phyloP scores from a whole-genome alignment of 2,797 vertebrate genomes.

The Sarcophilus harrisii region DNA sequence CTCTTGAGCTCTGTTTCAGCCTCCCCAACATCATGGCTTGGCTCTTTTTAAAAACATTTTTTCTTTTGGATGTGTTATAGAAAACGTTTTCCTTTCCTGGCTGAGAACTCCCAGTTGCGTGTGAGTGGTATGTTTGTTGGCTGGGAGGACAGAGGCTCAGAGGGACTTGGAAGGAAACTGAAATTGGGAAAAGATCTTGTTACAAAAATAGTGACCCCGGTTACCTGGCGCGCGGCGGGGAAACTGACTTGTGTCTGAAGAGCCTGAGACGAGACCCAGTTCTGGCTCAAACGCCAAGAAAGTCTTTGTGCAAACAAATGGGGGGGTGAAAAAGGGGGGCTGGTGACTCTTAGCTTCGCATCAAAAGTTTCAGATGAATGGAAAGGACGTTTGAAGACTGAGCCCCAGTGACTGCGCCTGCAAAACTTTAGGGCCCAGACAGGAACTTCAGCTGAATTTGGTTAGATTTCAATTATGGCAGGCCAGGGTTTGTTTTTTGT shows the following conservation, averaged over 20 bases:
- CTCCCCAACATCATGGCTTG: background rate
- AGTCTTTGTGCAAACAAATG: background rate
- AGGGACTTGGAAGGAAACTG: background rate
- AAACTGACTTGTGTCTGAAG: background rate
- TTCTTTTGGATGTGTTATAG: background rate
- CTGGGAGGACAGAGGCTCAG: background rate
- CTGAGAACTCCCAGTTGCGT: constrained; percentile 4
- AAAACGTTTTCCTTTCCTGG: background rate
- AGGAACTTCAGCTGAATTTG: background rate
- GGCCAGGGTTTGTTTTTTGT: background rate
- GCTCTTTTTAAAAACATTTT: background rate
- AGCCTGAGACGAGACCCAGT: background rate
- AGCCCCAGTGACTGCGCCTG: constrained; percentile 5
- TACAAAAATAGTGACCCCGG: background rate
- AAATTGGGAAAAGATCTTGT: background rate
- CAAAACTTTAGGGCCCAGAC: constrained; percentile 11
- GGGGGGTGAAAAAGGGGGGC: background rate
- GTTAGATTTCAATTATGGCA: constrained; percentile 26
- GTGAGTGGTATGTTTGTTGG: background rate
- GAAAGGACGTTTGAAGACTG: background rate
- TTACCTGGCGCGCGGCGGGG: background rate
- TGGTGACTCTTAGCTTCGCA: too few species aligned
- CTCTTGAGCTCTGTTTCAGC: background rate
- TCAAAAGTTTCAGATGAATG: background rate
- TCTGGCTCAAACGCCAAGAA: background rate